Conservation (phyloP, 2,797 vertebrate species). For the Xenops minutus region DNA sequence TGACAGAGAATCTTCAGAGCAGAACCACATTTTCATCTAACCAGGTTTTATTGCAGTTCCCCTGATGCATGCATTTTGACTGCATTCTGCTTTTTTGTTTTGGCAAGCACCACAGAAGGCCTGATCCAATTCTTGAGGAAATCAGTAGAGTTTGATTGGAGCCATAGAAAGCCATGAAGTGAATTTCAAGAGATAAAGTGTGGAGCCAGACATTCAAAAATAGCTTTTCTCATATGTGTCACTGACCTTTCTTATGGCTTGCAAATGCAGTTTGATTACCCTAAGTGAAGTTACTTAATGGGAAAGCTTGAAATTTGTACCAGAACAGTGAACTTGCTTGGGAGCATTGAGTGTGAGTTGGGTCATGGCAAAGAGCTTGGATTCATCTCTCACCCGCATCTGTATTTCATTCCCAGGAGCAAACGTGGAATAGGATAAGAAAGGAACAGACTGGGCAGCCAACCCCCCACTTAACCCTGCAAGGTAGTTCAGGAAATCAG, state of each 20-base stretch:
- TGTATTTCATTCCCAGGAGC: background rate
- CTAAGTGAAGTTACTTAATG: background rate
- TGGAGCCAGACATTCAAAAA: slow-evolving; percentile 22
- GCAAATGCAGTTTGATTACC: background rate
- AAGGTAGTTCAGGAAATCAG: background rate
- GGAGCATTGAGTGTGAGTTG: background rate
- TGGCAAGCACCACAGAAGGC: background rate
- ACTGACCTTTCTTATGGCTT: slow-evolving; percentile 16
- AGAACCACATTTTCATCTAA: slow-evolving; percentile 46
- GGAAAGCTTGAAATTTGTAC: background rate
- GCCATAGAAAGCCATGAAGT: slow-evolving; percentile 14
- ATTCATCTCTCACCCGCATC: background rate
- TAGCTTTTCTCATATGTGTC: background rate
- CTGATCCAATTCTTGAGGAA: slow-evolving; percentile 23
- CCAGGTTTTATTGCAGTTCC: slow-evolving; percentile 24
- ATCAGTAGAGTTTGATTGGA: slow-evolving; percentile 30
- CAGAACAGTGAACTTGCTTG: background rate
- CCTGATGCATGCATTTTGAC: background rate
- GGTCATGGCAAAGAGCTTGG: background rate
- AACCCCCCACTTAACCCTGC: background rate
- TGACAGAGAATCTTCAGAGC: slow-evolving; percentile 29
- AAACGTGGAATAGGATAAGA: background rate
- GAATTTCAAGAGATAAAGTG: slow-evolving; percentile 13
- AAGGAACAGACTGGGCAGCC: background rate
- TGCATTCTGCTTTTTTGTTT: slow-evolving; percentile 14